Conservation (phyloP, 1,140 invertebrate species). For the Drosophila erecta region DNA sequence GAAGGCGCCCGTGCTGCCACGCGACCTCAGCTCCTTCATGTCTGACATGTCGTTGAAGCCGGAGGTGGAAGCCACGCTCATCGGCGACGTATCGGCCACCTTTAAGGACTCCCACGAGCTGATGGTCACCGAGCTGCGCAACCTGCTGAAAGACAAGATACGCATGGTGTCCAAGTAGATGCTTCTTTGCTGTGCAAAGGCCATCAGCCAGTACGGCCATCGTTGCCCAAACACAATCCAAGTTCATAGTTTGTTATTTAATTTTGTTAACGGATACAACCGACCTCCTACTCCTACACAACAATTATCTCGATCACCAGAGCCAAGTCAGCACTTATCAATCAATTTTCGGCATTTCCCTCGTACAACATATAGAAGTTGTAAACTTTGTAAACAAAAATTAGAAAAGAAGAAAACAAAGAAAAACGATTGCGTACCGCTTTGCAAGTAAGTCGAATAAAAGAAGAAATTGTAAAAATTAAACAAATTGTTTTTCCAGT, state of each 20-base stretch:
- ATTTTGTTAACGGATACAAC: constrained; percentile 64
- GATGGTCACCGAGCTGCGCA: constrained; percentile 77
- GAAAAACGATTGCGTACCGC: constrained; percentile 38
- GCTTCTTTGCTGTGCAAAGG: constrained; percentile 69
- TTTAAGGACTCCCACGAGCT: constrained; percentile 82
- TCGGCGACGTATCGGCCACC: constrained; percentile 76
- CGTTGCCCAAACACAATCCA: constrained; percentile 35
- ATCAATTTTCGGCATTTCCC: constrained; percentile 46
- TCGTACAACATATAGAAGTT: constrained; percentile 58
- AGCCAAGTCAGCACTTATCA: constrained; percentile 27
- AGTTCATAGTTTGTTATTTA: constrained; percentile 74
- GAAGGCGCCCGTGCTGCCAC: constrained; percentile 70
- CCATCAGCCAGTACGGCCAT: constrained; percentile 11
- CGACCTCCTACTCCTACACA: constrained; percentile 8
- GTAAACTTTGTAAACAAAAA: constrained; percentile 45
- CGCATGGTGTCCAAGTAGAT: constrained; percentile 75
- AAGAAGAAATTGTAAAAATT: constrained; percentile 52
- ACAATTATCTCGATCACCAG: constrained; percentile 23
- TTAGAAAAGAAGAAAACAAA: constrained; percentile 8
- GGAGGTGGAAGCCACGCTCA: constrained; percentile 74
- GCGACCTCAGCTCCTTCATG: constrained; percentile 78
- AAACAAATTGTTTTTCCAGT: background rate
- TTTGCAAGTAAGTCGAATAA: constrained; percentile 59
- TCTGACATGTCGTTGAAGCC: constrained; percentile 82
- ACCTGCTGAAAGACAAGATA: constrained; percentile 83